Evolutionary conservation across 2,888 invertebrate species (phyloP), one percentile per base, ranked within the genome.

Genomic region (Hyposoter dolosus): DNA sequence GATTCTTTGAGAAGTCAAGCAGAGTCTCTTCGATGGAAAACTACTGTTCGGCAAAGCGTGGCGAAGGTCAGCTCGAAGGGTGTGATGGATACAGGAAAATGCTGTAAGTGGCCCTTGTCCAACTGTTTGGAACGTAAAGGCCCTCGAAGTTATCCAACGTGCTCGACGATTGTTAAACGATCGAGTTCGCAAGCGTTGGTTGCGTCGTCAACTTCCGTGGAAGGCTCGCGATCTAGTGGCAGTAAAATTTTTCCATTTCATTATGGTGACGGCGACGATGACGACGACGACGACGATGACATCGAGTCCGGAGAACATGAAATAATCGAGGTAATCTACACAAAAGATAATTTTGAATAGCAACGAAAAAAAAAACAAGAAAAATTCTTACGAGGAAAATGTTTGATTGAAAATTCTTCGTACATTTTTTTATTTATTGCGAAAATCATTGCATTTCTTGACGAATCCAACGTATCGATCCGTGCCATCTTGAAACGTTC

Each of bases 401-500:
- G 3, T 5, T 68, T 23, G 15, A 19, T 7, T n/a, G 1, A 40
- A n/a, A 66, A 66, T 4, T 40, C 10, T 40, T 40, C n/a, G 9
- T 0, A 66, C 0, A 4, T 19, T 0, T 0, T 66, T 19, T 9
- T 9, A 3, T 1, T n/a, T n/a, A 0, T 12, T 40, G 40, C n/a
- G 0, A 43, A n/a, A 35, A 19, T 43, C 1, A 15, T 47, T 69
- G 1, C 15, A 23, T 17, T 12, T 32, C 2, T 6, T 69, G 45
- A 47, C 28, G 5, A 71, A n/a, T 47, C 17, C 28, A 7, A 47
- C 32, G 17, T 17, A 23, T 43, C 47, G 28, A 77, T 66, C 83
- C 56, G 19, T 82, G 81, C 83, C 63, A 86, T 80, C 78, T 76
- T 56, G 50, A 72, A 84, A 88, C 82, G 85, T 88, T 90, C 83